A percentile compares a stretch with the other conserved stretches of the same genome.
phyloP scores from a whole-genome alignment of 2,888 invertebrate species.

The Lasius fuliginosus region DNA sequence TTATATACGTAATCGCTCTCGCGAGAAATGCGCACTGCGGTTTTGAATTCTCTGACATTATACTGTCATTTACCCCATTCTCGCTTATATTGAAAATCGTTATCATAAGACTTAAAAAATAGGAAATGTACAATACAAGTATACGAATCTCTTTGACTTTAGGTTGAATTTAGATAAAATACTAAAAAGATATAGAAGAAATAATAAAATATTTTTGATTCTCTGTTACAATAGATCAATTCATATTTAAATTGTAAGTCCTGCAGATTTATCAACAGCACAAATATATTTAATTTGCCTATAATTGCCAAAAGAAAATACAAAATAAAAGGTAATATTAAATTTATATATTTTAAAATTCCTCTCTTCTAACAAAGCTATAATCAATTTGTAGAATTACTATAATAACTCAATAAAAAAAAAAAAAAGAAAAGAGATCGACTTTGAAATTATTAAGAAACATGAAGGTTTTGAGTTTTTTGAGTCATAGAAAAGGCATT shows the following conservation, averaged over 20 bases:
- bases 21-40: constrained; percentile 19
- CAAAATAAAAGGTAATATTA: neutral
- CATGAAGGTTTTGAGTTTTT: neutral
- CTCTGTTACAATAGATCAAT: neutral
- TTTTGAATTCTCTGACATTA: constrained; percentile 12
- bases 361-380: neutral
- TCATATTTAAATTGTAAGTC: neutral
- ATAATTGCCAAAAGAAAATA: neutral
- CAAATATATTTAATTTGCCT: neutral
- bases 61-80: neutral
- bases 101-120: neutral
- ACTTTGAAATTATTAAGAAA: neutral
- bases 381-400: neutral
- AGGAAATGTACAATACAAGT: neutral
- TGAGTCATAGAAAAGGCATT: neutral
- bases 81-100: neutral
- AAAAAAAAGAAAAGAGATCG: neutral
- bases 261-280: neutral
- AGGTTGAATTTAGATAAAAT: neutral
- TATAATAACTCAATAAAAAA: neutral
- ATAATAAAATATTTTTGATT: neutral
- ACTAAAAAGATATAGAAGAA: neutral
- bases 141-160: neutral
- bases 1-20: constrained; percentile 8
- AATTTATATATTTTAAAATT: neutral